Evolutionary conservation across 30 jellyfish, hydroid and myxozoan genomes (phyloP).

Genomic region (Clytia hemisphaerica): DNA sequence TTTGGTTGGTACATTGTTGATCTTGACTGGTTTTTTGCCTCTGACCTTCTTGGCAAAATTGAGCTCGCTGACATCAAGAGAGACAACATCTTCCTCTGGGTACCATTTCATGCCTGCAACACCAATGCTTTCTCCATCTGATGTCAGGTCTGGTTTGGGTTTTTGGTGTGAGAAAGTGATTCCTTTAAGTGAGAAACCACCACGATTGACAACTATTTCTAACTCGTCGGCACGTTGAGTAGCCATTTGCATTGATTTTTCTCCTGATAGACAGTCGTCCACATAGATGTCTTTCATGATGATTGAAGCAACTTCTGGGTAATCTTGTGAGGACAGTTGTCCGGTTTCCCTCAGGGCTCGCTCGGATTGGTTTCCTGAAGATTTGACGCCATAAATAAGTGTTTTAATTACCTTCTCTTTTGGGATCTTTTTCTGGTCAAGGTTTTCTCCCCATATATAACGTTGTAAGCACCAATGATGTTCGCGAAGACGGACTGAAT

Average conservation of each 20-base stretch:
- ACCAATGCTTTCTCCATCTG: too few species aligned
- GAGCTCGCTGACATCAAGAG: too few species aligned
- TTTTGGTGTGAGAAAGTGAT: too few species aligned
- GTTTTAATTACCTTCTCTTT: conserved; percentile 5
- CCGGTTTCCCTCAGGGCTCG: background rate
- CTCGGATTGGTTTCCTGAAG: background rate
- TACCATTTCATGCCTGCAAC: too few species aligned
- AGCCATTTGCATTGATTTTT: background rate
- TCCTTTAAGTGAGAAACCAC: too few species aligned
- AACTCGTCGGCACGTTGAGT: background rate
- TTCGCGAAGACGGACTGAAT: background rate
- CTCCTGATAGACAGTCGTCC: conserved; percentile 2
- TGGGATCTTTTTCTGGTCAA: conserved; percentile 5
- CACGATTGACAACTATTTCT: background rate
- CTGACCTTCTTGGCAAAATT: too few species aligned
- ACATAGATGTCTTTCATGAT: background rate
- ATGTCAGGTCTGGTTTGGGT: too few species aligned
- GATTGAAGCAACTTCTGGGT: background rate
- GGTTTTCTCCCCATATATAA: conserved; percentile 9
- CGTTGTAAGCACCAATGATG: conserved; percentile 1
- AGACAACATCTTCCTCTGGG: too few species aligned
- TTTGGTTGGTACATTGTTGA: too few species aligned
- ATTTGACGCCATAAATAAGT: background rate
- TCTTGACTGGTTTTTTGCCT: too few species aligned
- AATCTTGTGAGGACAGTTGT: background rate